Evolutionary conservation across 2,888 invertebrate species (phyloP), one percentile per base, ranked within the genome.

Genomic region (Drosophila picticornis): DNA sequence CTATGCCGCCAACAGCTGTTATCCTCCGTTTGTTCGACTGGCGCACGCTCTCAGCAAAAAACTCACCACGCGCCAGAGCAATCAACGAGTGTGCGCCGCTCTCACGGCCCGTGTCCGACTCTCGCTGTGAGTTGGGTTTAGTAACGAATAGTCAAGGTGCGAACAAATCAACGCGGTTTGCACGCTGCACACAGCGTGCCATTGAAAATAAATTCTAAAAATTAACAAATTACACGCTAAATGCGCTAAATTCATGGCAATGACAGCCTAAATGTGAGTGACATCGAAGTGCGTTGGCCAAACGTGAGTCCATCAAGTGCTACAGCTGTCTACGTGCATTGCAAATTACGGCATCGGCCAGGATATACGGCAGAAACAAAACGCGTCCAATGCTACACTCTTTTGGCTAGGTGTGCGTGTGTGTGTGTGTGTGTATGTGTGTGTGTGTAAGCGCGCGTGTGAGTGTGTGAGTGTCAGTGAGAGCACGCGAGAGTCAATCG

Each of bases 101-200:
- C 72, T 72, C 77, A 59, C 59, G 22, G 53, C 50, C 61, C 73
- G 78, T 69, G 66, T 67, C 65, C 66, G 70, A 77, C 72, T 71
- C 83, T 72, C 80, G 70, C 73, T 63, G 67, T 72, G 87, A 66
- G 87, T 77, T 81, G 79, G 64, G 71, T 75, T 90, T 81, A 91
- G 90, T 90, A 85, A 88, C 88, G 88, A 91, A 90, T 88, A 80
- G 80, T 76, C 77, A 84, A 91, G 90, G 91, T 89, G 86, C 81
- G 90, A 89, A 83, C 88, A 88, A 87, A 91, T 90, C 91, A 83
- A 87, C 90, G 90, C 90, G 89, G 90, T 89, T 87, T 82, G 82
- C 90, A 89, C 85, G 82, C 90, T 83, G 80, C 72, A 81, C 78
- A 82, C 80, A 72, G 72, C 69, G 75, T 77, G 89, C 60, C 68